phyloP scores from a whole-genome alignment of 2,888 invertebrate species.

The Aquatica leii region DNA sequence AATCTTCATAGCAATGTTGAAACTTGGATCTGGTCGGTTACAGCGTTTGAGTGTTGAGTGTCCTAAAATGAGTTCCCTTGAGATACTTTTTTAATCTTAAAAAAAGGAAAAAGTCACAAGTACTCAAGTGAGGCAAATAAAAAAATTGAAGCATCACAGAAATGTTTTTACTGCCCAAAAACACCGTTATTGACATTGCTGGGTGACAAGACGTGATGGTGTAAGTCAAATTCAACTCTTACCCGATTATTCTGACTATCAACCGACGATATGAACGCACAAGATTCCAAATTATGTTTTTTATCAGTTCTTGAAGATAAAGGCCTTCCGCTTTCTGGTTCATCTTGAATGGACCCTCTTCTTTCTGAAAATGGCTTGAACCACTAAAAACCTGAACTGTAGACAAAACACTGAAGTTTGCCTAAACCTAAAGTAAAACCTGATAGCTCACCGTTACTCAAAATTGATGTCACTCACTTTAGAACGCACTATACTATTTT shows the following conservation, averaged over 20 bases:
- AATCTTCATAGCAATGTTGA: no score
- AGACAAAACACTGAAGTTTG: slow-evolving; percentile 40
- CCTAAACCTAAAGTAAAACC: slow-evolving; percentile 40
- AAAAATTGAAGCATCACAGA: no score
- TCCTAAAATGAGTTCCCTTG: no score
- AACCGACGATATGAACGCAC: slow-evolving; percentile 39
- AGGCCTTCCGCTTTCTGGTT: slow-evolving; percentile 39
- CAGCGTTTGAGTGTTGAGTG: no score
- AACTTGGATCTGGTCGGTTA: no score
- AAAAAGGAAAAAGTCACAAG: no score
- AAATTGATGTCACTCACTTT: slow-evolving; percentile 11
- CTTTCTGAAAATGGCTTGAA: slow-evolving; percentile 31
- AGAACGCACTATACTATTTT: slow-evolving; percentile 1
- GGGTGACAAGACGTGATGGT: no score
- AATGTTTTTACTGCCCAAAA: no score
- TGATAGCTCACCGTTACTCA: slow-evolving; percentile 26
- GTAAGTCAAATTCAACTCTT: slow-evolving; percentile 41
- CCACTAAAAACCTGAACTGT: slow-evolving; percentile 34
- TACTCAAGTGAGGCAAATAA: no score
- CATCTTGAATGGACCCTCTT: slow-evolving; percentile 30
- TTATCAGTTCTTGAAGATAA: slow-evolving; percentile 37
- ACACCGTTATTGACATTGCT: no score
- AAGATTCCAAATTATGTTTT: slow-evolving; percentile 42
- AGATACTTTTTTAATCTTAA: no score
- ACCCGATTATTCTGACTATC: slow-evolving; percentile 40